phyloP scores from a whole-genome alignment of 2,113 vertebrate species.

The Thomomys bottae region DNA sequence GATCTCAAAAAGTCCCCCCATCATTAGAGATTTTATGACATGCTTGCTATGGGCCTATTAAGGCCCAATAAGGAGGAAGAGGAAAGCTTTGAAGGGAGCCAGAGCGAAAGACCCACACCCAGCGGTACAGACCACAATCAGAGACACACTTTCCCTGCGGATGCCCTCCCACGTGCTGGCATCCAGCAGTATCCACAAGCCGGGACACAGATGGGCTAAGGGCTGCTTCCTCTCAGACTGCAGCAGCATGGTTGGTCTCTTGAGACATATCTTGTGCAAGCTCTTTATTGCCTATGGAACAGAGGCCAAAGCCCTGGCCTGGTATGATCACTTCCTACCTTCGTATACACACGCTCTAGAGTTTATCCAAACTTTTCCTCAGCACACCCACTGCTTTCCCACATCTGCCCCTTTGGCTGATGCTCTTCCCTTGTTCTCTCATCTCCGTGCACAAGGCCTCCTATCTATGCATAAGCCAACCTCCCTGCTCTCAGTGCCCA shows the following conservation, averaged over 20 bases:
- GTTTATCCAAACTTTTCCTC: constrained; percentile 61
- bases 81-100: background rate
- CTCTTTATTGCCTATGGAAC: constrained; percentile 70
- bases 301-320: constrained; percentile 68
- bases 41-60: background rate
- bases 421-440: constrained; percentile 36
- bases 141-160: background rate
- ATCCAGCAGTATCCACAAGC: constrained; percentile 61
- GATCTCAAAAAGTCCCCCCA: constrained; percentile 31
- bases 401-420: constrained; percentile 52
- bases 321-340: constrained; percentile 69
- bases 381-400: constrained; percentile 76
- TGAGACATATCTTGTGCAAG: constrained; percentile 72
- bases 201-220: constrained; percentile 55
- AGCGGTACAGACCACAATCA: constrained; percentile 1
- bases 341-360: background rate
- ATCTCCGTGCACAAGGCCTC: constrained; percentile 4
- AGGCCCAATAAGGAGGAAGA: background rate
- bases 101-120: background rate
- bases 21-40: background rate
- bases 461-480: constrained; percentile 8
- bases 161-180: constrained; percentile 69
- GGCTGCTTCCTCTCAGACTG: constrained; percentile 59
- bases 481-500: background rate
- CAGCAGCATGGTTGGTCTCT: constrained; percentile 58